Evolutionary conservation across 2,888 invertebrate genomes (phyloP).

Genomic region (Drosophila flavopinicola): DNA sequence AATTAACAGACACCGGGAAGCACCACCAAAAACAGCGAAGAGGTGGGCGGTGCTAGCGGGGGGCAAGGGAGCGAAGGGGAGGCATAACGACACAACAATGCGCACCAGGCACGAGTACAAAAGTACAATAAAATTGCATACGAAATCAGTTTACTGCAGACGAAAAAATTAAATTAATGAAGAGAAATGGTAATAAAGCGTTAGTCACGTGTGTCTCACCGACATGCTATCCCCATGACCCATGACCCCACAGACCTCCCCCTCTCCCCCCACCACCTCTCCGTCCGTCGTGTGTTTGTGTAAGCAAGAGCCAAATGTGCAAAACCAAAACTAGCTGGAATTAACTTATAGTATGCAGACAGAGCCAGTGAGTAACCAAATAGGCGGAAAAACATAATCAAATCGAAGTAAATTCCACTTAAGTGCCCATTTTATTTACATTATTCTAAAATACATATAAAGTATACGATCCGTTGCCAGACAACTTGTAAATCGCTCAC

Average conservation of each 20-base stretch:
- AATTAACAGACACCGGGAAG: constrained; percentile 69
- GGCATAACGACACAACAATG: constrained; percentile 75
- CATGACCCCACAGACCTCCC: neutral
- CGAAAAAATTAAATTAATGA: constrained; percentile 79
- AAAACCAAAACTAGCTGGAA: constrained; percentile 26
- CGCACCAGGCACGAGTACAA: constrained; percentile 79
- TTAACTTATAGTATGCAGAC: constrained; percentile 35
- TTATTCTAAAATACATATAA: too few species aligned
- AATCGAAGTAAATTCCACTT: neutral
- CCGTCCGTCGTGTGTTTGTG: constrained; percentile 3
- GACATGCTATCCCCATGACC: constrained; percentile 24
- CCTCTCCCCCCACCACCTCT: neutral
- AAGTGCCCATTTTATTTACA: neutral
- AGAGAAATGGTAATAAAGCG: constrained; percentile 80
- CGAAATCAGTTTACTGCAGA: constrained; percentile 80
- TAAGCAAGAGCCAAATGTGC: constrained; percentile 25
- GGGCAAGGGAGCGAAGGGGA: neutral
- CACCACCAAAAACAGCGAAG: constrained; percentile 50
- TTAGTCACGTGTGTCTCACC: constrained; percentile 74
- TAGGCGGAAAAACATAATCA: neutral
- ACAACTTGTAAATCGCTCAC: too few species aligned
- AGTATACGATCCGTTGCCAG: too few species aligned
- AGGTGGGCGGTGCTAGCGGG: constrained; percentile 9
- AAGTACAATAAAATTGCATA: constrained; percentile 81
- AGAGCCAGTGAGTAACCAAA: neutral